Evolutionary conservation across 1,140 invertebrate species (phyloP).

Genomic region (Danaus plexippus): DNA sequence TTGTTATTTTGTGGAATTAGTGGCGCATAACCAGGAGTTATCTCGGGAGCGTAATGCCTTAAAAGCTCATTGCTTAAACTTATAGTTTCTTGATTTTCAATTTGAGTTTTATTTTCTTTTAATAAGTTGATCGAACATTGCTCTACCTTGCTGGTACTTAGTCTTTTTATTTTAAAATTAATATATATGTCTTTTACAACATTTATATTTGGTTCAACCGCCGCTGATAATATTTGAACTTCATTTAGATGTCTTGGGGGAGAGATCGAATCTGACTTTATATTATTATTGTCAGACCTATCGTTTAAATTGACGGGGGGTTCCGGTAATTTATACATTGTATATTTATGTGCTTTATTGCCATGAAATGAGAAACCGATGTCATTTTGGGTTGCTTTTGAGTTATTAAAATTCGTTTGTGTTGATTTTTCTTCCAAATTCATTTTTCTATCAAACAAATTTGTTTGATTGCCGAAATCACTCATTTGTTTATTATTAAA

Average conservation of each 20-base stretch:
- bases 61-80: not conserved
- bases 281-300: slow-evolving; percentile 5
- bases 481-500: too few relatives aligned
- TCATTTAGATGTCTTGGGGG: slow-evolving; percentile 31
- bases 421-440: slow-evolving; percentile 11
- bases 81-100: not conserved
- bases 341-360: too few relatives aligned
- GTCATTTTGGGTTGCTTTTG: too few relatives aligned
- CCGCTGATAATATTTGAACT: slow-evolving; percentile 42
- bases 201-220: slow-evolving; percentile 28
- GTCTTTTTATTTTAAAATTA: slow-evolving; percentile 43
- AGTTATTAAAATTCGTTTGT: not conserved
- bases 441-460: too few relatives aligned
- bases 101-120: not conserved
- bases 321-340: not conserved
- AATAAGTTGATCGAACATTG: slow-evolving; percentile 39
- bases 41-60: not conserved
- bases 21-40: not conserved
- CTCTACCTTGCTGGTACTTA: slow-evolving; percentile 39
- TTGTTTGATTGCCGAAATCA: too few relatives aligned
- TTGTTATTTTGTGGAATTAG: slow-evolving; percentile 5
- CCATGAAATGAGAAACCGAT: too few relatives aligned
- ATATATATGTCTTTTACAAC: slow-evolving; percentile 38
- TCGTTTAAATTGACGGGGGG: slow-evolving; percentile 1
- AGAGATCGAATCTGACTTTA: slow-evolving; percentile 15